Evolutionary conservation across 1,140 invertebrate species (phyloP), one percentile per base, ranked within the genome.

Genomic region (Parasteatoda tepidariorum): DNA sequence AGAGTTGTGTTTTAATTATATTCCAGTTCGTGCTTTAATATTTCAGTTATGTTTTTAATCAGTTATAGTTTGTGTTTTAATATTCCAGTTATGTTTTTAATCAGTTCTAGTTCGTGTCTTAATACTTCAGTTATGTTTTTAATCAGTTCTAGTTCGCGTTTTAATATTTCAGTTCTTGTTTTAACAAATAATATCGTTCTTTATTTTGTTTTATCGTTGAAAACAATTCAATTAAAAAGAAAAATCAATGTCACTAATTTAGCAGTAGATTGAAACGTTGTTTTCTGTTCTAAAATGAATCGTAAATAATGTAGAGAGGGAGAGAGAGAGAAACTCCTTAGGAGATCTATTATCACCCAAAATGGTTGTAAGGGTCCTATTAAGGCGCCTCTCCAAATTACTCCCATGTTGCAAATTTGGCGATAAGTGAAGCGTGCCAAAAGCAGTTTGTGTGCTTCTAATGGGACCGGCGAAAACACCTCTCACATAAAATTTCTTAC

Each of bases 321-420:
- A 24, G 4, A 11, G 5, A 31, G 18, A 28, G 22, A 28, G 55
- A 28, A 33, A n/a, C 34, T 41, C 61, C 38, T 76, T 76, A 66
- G 2, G 74, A 64, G 38, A 76, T 76, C 74, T 76, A 66, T 76
- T 76, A 76, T 76, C 74, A 28, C 74, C 41, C 34, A 54, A 76
- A 76, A 76, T 31, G 74, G 34, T 76, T 76, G 61, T 66, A 76
- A 76, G 66, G 74, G 34, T 15, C 61, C 59, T 41, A 66, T 76
- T 76, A 76, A 76, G 18, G 74, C 61, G 59, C 22, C 34, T 64
- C n/a, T 2, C 9, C 18, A 64, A 48, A 76, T 66, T 59, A 34
- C 34, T 48, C 38, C 24, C 38, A 6, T 24, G 33, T 54, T 30
- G 54, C 54, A 22, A 61, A 31, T 74, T 68, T 74, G 74, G 30